Evolutionary conservation across 2,888 invertebrate genomes (phyloP).

Genomic region (Thymelicus lineola): DNA sequence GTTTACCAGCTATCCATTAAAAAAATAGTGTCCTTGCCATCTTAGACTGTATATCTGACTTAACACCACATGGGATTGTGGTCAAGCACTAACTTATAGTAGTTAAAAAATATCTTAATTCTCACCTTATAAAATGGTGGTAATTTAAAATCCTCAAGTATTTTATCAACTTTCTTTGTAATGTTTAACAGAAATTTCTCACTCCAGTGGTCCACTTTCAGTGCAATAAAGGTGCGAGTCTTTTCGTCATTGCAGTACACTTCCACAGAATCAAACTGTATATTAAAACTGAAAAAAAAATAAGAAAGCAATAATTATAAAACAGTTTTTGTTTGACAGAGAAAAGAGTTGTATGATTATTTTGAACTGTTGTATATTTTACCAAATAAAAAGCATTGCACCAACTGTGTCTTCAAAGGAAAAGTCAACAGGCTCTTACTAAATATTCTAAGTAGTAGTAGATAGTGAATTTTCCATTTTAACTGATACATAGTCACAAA

Average conservation of each 20-base stretch:
- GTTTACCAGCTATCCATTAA: too few relatives aligned
- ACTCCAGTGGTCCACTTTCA: conserved; percentile 86
- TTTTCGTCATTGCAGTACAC: conserved; percentile 94
- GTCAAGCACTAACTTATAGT: too few relatives aligned
- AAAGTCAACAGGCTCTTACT: too few relatives aligned
- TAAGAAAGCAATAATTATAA: background rate
- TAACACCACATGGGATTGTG: too few relatives aligned
- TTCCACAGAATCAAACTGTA: conserved; percentile 86
- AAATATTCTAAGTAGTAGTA: too few relatives aligned
- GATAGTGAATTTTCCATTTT: too few relatives aligned
- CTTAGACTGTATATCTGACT: background rate
- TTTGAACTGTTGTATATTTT: too few relatives aligned
- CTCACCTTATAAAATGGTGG: conserved; percentile 91
- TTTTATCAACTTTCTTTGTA: conserved; percentile 86
- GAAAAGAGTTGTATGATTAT: too few relatives aligned
- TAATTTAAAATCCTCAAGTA: conserved; percentile 90
- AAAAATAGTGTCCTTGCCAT: too few relatives aligned
- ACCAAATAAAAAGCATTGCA: too few relatives aligned
- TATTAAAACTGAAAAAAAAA: conserved; percentile 79
- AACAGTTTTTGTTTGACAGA: background rate
- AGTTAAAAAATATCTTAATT: background rate
- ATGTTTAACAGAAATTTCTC: conserved; percentile 84
- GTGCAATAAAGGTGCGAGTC: conserved; percentile 92
- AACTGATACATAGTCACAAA: too few relatives aligned
- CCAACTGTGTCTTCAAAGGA: too few relatives aligned